phyloP scores from a whole-genome alignment of 2,113 vertebrate species.

The Ochotona curzoniae region DNA sequence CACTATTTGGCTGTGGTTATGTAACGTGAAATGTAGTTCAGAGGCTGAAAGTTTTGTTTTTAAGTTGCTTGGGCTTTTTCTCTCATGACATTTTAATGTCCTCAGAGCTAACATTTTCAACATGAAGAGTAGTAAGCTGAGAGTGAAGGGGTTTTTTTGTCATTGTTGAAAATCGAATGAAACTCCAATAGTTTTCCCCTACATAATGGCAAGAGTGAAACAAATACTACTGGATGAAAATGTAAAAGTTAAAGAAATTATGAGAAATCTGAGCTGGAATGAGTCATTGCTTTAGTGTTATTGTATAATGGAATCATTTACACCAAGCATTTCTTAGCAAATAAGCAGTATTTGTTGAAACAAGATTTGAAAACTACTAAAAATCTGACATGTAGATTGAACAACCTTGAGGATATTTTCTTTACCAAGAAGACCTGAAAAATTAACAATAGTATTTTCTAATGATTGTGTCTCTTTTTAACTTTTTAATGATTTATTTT shows the following conservation, averaged over 20 bases:
- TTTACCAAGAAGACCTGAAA: background rate
- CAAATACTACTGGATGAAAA: background rate
- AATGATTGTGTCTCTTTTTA: background rate
- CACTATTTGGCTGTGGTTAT: background rate
- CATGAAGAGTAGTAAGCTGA: background rate
- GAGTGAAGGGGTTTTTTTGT: background rate
- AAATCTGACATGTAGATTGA: background rate
- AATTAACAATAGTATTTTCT: background rate
- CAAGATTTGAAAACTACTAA: conserved; percentile 8
- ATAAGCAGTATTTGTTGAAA: background rate
- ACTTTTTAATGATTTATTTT: too few relatives aligned
- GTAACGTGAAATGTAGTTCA: background rate
- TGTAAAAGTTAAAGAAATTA: background rate
- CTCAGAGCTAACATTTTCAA: background rate
- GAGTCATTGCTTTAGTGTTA: background rate
- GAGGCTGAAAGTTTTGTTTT: background rate
- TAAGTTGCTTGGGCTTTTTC: background rate
- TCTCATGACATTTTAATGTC: background rate
- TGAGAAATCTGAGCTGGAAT: background rate
- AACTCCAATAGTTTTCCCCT: background rate
- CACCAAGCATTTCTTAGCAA: background rate
- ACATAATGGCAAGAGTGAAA: background rate
- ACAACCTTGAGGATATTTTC: background rate
- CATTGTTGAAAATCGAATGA: conserved; percentile 21
- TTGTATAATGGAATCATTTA: background rate